phyloP scores from a whole-genome alignment of 2,113 vertebrate species.

The Cyanocitta stelleri region DNA sequence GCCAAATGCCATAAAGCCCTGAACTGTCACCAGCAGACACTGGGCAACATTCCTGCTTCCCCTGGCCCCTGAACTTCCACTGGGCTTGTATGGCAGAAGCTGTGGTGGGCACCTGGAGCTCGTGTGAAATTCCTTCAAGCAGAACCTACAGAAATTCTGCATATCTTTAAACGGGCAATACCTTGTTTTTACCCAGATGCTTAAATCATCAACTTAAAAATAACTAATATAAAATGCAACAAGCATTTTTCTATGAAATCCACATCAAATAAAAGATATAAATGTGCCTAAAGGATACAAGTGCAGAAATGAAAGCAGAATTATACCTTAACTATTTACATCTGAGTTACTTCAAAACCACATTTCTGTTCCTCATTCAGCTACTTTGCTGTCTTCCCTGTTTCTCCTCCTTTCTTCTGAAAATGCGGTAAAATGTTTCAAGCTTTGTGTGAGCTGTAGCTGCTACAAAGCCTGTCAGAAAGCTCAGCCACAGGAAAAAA shows the following conservation, averaged over 20 bases:
- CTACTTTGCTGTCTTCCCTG: not conserved
- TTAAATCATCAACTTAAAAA: not conserved
- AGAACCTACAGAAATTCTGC: not conserved
- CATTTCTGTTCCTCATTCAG: not conserved
- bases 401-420: not conserved
- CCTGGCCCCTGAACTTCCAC: not conserved
- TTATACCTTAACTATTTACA: not conserved
- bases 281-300: not conserved
- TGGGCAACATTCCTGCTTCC: not conserved
- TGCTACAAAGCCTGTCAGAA: not conserved
- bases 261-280: not conserved
- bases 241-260: not conserved
- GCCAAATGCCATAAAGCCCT: not conserved
- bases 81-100: not conserved
- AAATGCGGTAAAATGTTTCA: not conserved
- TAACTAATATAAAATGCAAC: not conserved
- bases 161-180: not conserved
- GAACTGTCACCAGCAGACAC: not conserved
- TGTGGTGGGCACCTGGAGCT: fast-evolving
- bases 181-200: not conserved
- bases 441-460: not conserved
- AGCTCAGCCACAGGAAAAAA: not conserved
- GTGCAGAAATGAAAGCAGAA: not conserved
- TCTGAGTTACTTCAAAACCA: not conserved
- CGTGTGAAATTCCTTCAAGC: not conserved